Conservation (phyloP, 1,140 invertebrate genomes). For the Apis cerana region DNA sequence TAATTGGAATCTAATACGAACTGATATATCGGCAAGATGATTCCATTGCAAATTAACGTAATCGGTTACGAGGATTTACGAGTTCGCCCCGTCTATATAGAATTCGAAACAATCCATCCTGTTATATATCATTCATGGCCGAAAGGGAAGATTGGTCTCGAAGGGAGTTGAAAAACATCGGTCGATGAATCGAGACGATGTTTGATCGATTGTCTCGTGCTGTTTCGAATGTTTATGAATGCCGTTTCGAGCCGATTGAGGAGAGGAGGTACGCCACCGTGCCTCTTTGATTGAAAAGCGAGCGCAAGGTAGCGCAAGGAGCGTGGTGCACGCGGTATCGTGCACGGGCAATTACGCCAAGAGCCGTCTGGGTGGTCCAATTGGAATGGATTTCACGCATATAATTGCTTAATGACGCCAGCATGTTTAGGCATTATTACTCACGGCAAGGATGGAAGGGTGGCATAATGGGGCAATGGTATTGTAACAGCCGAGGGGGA, state of each 20-base stretch:
- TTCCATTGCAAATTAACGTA: too few species aligned
- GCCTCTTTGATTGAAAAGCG: not conserved
- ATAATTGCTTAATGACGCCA: conserved; percentile 53
- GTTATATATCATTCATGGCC: not conserved
- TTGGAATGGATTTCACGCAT: conserved; percentile 51
- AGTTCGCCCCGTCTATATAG: too few species aligned
- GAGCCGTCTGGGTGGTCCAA: conserved; percentile 46
- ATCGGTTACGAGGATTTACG: too few species aligned
- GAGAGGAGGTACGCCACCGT: too few species aligned
- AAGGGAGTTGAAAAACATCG: not conserved
- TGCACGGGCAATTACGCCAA: conserved; percentile 34
- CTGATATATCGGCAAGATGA: too few species aligned
- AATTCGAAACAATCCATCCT: too few species aligned
- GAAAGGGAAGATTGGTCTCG: too few species aligned
- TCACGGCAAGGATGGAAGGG: conserved; percentile 36
- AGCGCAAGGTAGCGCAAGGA: conserved; percentile 12
- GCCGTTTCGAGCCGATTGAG: not conserved
- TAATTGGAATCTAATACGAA: too few species aligned
- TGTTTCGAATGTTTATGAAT: not conserved
- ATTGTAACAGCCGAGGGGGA: conserved; percentile 14
- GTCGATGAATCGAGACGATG: not conserved
- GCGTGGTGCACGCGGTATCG: conserved; percentile 2
- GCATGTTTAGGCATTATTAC: conserved; percentile 53
- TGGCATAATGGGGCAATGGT: conserved; percentile 36
- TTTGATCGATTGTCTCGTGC: not conserved